A percentile compares a stretch with the other conserved stretches of the same genome.
Evolutionary conservation across 2,797 vertebrate genomes (phyloP).

Genomic region (Catharus ustulatus): DNA sequence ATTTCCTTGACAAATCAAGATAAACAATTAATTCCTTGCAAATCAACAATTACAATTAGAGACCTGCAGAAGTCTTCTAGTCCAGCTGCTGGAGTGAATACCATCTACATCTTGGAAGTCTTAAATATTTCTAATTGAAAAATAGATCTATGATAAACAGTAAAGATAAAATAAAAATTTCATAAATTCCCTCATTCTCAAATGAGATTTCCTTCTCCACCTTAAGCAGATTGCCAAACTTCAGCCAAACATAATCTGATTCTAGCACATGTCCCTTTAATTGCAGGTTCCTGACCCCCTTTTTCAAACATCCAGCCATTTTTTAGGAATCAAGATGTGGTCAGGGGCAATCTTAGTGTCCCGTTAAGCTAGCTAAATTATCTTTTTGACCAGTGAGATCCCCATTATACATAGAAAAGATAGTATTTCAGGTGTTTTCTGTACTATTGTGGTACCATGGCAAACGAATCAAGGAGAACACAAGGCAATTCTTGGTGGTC

Average conservation of each 20-base stretch:
- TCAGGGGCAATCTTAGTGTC: background rate
- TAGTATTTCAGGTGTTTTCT: background rate
- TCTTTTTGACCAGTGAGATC: background rate
- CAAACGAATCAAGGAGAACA: background rate
- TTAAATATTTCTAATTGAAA: background rate
- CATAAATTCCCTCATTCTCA: background rate
- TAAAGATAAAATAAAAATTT: background rate
- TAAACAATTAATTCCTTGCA: background rate
- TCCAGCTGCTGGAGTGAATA: background rate
- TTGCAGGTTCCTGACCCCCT: background rate
- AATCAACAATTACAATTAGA: background rate
- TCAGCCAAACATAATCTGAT: background rate
- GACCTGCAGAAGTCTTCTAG: background rate
- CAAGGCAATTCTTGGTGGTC: background rate
- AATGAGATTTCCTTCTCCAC: background rate
- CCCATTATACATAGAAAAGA: background rate
- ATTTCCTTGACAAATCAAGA: background rate
- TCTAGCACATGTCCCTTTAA: background rate
- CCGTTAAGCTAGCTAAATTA: background rate
- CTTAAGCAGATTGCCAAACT: background rate
- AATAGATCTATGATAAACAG: background rate
- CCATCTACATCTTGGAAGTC: background rate
- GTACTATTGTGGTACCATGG: background rate
- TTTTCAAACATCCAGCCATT: background rate
- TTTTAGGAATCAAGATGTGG: background rate